These are phyloP conservation scores for Helicoverpa zea DNA, from an alignment of 1,140 invertebrate genomes.

Conservation along the genomic window DNA sequence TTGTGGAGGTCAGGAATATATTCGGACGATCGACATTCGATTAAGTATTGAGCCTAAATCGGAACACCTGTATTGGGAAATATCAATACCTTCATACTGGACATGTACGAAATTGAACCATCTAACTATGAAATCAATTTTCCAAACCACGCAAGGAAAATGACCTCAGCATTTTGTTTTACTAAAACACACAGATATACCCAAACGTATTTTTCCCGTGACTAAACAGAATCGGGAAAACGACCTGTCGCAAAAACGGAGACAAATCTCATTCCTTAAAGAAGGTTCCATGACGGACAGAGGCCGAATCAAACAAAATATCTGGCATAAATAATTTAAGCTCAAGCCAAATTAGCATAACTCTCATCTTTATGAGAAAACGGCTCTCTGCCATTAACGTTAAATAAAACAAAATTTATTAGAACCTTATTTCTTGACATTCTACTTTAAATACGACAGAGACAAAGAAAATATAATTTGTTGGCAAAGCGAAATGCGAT, in stretches of 20 bases:
- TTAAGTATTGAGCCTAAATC: slow-evolving; percentile 18
- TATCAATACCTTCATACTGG: too few species aligned
- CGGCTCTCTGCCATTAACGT: slow-evolving; percentile 18
- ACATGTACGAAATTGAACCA: too few species aligned
- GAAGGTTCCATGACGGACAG: slow-evolving; percentile 30
- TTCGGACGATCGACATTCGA: slow-evolving; percentile 38
- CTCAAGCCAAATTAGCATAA: slow-evolving; percentile 35
- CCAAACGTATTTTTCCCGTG: slow-evolving; percentile 1
- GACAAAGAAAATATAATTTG: slow-evolving; percentile 15
- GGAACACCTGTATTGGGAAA: background rate
- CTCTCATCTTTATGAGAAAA: slow-evolving; percentile 18
- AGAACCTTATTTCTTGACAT: slow-evolving; percentile 29
- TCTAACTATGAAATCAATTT: too few species aligned
- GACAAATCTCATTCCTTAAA: slow-evolving; percentile 42
- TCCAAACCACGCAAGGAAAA: too few species aligned
- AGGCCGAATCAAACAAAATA: slow-evolving; percentile 42
- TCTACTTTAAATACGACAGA: slow-evolving; percentile 6
- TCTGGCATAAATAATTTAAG: slow-evolving; percentile 35
- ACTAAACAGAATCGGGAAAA: slow-evolving; percentile 34
- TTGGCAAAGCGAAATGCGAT: background rate
- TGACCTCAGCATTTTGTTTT: background rate
- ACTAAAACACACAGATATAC: slow-evolving; percentile 8
- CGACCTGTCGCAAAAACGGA: slow-evolving; percentile 21
- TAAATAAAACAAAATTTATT: slow-evolving; percentile 46
- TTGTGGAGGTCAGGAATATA: background rate